These are phyloP conservation scores for Teleogryllus oceanicus DNA, from an alignment of 2,888 invertebrate species.

Conservation along the genomic window DNA sequence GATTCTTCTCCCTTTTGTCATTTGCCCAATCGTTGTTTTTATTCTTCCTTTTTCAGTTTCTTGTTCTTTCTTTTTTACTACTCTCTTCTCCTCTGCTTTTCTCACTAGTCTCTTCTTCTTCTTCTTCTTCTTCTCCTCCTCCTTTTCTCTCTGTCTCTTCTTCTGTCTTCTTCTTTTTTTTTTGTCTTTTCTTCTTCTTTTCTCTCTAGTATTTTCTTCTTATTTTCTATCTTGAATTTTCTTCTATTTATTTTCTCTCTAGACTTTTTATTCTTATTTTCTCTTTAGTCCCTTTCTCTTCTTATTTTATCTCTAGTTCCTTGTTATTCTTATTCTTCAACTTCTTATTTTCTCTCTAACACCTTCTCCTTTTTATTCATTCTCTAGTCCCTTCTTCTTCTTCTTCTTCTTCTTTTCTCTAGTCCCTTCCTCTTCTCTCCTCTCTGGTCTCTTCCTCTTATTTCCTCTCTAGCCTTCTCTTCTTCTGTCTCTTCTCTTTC, in stretches of 20 bases:
- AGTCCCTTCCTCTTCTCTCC: too few relatives aligned
- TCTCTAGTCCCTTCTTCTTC: too few relatives aligned
- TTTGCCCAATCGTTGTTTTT: too few relatives aligned
- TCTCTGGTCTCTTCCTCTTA: too few relatives aligned
- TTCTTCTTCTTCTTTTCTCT: too few relatives aligned
- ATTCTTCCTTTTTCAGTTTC: too few relatives aligned
- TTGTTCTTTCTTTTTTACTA: background rate
- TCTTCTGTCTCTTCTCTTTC: too few relatives aligned
- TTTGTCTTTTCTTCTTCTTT: background rate
- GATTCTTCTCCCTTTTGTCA: too few relatives aligned
- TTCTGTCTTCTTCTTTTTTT: background rate
- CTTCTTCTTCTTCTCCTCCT: background rate
- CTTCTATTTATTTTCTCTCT: background rate
- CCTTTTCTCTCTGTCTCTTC: background rate
- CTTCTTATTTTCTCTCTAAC: too few relatives aligned
- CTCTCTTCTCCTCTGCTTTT: background rate
- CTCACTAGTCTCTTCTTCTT: background rate
- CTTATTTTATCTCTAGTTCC: background rate
- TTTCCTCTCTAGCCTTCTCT: too few relatives aligned
- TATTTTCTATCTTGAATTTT: background rate
- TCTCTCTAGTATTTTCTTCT: background rate
- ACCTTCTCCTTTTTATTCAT: too few relatives aligned
- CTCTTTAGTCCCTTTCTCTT: background rate
- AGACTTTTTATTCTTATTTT: background rate
- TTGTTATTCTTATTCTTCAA: too few relatives aligned